A percentile compares a stretch with the other conserved stretches of the same genome.
phyloP scores from a whole-genome alignment of 2,113 vertebrate species.

The Gadus macrocephalus region DNA sequence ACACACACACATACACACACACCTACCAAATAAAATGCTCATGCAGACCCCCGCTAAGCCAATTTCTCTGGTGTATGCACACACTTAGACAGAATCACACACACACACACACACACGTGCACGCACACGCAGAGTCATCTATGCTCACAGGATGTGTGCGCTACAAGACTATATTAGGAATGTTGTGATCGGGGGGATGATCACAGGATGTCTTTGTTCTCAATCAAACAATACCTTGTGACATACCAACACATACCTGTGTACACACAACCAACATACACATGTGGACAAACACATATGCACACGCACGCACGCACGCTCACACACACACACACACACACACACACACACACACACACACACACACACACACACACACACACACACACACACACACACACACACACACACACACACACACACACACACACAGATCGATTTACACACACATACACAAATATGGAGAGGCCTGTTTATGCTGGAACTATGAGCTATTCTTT shows the following conservation, averaged over 20 bases:
- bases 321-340: not conserved
- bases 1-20: not conserved
- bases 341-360: no score
- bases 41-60: no score
- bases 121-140: no score
- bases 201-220: no score
- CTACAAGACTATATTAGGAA: not conserved
- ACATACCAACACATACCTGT: not conserved
- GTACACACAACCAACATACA: not conserved
- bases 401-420: not conserved
- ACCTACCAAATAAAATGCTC: no score
- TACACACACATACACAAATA: no score
- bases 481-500: not conserved
- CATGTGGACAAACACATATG: not conserved
- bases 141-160: not conserved
- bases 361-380: not conserved
- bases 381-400: not conserved
- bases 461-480: not conserved
- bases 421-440: not conserved
- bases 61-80: no score
- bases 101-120: no score
- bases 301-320: not conserved
- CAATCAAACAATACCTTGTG: no score
- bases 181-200: no score
- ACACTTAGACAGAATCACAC: no score